Percentiles rank a stretch among this genome's conserved stretches.
Conservation (phyloP, 2,888 invertebrate species). For the Drosophila bunnanda region DNA sequence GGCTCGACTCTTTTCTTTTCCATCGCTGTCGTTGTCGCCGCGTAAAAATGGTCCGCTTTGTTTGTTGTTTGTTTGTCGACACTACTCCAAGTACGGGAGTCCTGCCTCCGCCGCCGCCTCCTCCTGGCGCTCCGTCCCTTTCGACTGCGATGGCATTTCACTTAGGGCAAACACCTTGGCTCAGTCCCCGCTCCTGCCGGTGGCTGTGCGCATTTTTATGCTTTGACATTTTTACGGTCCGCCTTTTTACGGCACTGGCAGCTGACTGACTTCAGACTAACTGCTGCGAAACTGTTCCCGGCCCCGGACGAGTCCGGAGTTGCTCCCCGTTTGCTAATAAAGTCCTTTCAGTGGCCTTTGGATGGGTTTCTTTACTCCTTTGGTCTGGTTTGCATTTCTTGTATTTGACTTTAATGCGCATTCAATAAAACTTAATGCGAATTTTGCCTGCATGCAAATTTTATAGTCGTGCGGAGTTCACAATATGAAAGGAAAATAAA, state of each 20-base stretch:
- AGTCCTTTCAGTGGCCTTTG: conserved; percentile 61
- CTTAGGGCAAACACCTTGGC: conserved; percentile 49
- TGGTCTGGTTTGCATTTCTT: conserved; percentile 58
- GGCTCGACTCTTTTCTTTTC: conserved; percentile 35
- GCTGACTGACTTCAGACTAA: conserved; percentile 76
- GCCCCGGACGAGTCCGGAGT: conserved; percentile 19
- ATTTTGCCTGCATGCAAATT: conserved; percentile 79
- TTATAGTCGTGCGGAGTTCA: conserved; percentile 48
- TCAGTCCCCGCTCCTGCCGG: conserved; percentile 21
- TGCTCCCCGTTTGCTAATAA: conserved; percentile 75
- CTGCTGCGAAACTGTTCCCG: conserved; percentile 51
- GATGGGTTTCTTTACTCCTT: conserved; percentile 30
- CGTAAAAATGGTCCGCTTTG: conserved; percentile 72
- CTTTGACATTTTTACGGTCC: conserved; percentile 58
- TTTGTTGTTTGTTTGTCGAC: conserved; percentile 76
- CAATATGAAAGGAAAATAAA: conserved; percentile 40
- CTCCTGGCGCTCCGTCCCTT: background rate
- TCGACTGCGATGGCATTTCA: conserved; percentile 37
- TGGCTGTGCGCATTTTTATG: conserved; percentile 74
- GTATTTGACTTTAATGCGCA: conserved; percentile 78
- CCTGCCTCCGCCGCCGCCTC: no score
- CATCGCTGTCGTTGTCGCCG: conserved; percentile 51
- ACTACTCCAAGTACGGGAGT: conserved; percentile 32
- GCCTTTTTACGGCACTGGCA: conserved; percentile 73
- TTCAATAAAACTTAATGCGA: conserved; percentile 78